phyloP scores from a whole-genome alignment of 2,113 vertebrate genomes.

The Pelmatolapia mariae region DNA sequence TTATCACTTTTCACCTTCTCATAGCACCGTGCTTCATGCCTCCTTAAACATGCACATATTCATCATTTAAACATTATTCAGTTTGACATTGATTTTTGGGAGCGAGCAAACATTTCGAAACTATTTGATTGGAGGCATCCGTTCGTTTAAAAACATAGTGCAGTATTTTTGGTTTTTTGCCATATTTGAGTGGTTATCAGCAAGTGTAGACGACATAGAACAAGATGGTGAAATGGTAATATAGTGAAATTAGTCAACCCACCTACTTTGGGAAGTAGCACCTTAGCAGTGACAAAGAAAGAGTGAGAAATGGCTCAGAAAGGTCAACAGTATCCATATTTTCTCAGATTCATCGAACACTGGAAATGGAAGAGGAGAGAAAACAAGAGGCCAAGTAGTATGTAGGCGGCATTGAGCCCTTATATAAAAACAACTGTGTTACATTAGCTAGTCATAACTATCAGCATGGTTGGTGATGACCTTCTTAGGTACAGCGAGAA shows the following conservation, averaged over 20 bases:
- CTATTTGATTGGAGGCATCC: neutral
- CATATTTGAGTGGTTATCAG: neutral
- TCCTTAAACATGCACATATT: neutral
- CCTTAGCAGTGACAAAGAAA: neutral
- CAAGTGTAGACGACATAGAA: neutral
- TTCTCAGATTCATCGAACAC: neutral
- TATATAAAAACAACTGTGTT: neutral
- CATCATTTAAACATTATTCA: neutral
- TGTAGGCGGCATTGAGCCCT: neutral
- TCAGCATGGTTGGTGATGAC: slow-evolving; percentile 4
- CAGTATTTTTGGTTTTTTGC: neutral
- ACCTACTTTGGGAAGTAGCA: neutral
- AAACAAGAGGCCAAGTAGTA: neutral
- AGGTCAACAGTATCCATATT: neutral
- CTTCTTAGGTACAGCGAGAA: neutral
- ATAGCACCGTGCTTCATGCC: neutral
- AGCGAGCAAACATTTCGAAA: neutral
- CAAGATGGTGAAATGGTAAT: neutral
- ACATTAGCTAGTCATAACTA: slow-evolving; percentile 20
- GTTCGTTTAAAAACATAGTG: neutral
- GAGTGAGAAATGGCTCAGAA: neutral
- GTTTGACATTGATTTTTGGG: neutral
- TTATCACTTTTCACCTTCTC: neutral
- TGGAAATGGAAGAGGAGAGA: neutral
- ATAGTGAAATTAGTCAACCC: neutral